Evolutionary conservation across 1,140 invertebrate species (phyloP), one percentile per base, ranked within the genome.

Genomic region (Ditylenchus dipsaci): DNA sequence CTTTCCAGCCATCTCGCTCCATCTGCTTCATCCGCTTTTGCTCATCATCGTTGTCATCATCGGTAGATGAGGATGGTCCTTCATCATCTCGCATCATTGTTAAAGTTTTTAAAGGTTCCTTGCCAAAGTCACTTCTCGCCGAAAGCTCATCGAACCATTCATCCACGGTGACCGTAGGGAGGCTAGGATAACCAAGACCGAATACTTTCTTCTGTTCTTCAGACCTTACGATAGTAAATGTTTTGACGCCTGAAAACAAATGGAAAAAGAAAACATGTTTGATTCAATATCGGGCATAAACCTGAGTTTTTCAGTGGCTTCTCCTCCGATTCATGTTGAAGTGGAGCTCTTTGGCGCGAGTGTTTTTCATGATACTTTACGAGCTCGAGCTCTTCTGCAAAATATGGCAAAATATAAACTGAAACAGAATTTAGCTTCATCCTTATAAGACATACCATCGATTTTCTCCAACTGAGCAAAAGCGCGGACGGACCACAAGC

Each of bases 111-210:
- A 21, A 47, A 23, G 60, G 43, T 23, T 57, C 63, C 47, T 9
- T 26, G 27, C 74, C 71, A 69, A 78, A 91, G 87, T 88, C 87
- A 79, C 91, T 91, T 59, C 91, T 89, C 64, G 87, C 85, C 0
- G 92, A 88, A 75, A 92, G 88, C 84, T 95, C 87, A 58, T 95
- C 89, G 84, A 95, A 96, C 85, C 97, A 96, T 84, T 97, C 94
- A 79, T 95, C 89, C 0, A 98, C 90, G 0, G 92, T 93, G 84
- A 93, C 86, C 0, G 91, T 88, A 0, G 95, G 93, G 65, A 96
- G 81, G 80, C 91, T 90, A 0, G 94, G 94, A 87, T 97, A 98
- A 0, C 95, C 95, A 43, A 89, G 85, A 8, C 95, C 95, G 86
- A 89, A 95, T 1, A 97, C 91, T 71, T 91, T 87, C 84, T 96